Conservation (phyloP, 2,888 invertebrate species). For the Hymenopus coronatus region DNA sequence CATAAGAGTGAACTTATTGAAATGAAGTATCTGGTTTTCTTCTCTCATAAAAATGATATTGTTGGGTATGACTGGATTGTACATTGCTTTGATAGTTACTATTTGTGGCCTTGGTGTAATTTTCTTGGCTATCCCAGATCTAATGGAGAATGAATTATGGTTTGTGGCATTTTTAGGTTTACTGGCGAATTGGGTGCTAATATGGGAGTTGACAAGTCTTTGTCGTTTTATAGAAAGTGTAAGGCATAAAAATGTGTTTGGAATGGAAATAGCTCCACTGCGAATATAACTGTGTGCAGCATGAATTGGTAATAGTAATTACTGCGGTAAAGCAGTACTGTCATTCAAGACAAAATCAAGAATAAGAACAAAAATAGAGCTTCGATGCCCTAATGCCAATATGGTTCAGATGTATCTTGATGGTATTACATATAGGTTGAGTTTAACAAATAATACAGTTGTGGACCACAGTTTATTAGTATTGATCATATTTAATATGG, state of each 20-base stretch:
- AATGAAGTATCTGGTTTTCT: background rate
- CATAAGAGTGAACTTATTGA: background rate
- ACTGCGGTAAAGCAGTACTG: background rate
- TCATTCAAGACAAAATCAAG: background rate
- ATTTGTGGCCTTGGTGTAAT: constrained; percentile 31
- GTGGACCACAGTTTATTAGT: background rate
- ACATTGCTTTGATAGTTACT: constrained; percentile 29
- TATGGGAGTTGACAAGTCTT: constrained; percentile 30
- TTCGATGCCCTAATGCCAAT: background rate
- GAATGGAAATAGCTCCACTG: constrained; percentile 27
- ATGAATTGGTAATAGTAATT: background rate
- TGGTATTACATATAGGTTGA: background rate
- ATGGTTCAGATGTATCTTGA: background rate
- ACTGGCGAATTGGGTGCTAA: constrained; percentile 30
- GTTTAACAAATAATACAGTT: background rate
- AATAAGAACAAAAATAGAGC: background rate
- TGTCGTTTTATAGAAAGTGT: constrained; percentile 30
- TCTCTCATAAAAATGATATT: constrained; percentile 18
- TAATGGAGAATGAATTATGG: constrained; percentile 32
- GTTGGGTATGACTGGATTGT: constrained; percentile 29
- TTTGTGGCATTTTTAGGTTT: constrained; percentile 30
- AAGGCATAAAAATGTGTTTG: constrained; percentile 26
- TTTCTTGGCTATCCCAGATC: constrained; percentile 29
- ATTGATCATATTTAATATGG: background rate
- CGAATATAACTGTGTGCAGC: constrained; percentile 10